Evolutionary conservation across 1,140 invertebrate genomes (phyloP).

Genomic region (Macrostomum lignano): DNA sequence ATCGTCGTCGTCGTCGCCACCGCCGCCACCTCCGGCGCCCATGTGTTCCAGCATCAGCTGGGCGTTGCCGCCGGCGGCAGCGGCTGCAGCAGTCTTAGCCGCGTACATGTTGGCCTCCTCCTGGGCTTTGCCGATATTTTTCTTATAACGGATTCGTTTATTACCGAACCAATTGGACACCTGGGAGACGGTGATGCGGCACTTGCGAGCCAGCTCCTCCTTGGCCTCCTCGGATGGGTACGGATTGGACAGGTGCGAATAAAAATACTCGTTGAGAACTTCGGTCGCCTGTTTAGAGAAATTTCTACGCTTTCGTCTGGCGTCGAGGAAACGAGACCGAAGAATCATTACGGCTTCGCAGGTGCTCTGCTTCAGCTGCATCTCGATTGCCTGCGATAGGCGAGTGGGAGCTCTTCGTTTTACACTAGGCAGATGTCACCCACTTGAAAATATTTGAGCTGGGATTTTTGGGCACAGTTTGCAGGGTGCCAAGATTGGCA

Average conservation of each 20-base stretch:
- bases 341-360: slow-evolving; percentile 99
- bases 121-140: slow-evolving; percentile 71
- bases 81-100: slow-evolving; percentile 5
- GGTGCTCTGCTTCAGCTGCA: slow-evolving; percentile 96
- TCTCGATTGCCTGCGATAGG: slow-evolving; percentile 94
- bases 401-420: no score
- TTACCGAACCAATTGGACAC: slow-evolving; percentile 80
- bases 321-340: slow-evolving; percentile 64
- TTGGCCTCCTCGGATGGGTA: slow-evolving; percentile 99
- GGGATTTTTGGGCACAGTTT: no score
- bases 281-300: slow-evolving; percentile 99
- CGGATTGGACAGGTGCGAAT: slow-evolving; percentile 92
- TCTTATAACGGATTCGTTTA: slow-evolving; percentile 98
- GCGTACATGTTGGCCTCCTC: slow-evolving; percentile 5
- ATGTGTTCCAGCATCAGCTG: background rate
- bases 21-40: background rate
- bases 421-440: no score
- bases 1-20: no score
- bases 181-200: slow-evolving; percentile 87
- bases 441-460: no score
- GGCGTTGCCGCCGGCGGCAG: background rate
- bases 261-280: slow-evolving; percentile 98
- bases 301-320: slow-evolving; percentile 85
- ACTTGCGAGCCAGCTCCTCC: slow-evolving; percentile 94
- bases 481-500: no score